Evolutionary conservation across 64 coral and sea anemone species (phyloP).

Genomic region (Montipora efflorescens): DNA sequence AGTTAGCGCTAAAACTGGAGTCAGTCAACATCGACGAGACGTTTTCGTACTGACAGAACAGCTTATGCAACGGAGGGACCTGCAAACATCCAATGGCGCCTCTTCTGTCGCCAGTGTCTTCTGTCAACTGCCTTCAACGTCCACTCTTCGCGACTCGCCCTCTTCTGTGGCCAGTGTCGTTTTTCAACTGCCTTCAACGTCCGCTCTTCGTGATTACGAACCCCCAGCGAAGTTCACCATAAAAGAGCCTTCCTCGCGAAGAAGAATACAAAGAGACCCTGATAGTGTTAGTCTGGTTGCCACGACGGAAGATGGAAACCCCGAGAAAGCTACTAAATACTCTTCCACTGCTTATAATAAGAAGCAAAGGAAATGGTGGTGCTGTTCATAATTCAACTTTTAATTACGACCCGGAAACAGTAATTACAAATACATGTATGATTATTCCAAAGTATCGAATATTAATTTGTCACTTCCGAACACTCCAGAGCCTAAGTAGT

Average conservation of each 20-base stretch:
- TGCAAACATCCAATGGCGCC: no score
- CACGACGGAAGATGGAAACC: neutral
- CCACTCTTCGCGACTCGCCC: neutral
- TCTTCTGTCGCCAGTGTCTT: no score
- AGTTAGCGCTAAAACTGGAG: slow-evolving; percentile 63
- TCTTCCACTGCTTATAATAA: neutral
- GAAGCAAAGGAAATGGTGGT: no score
- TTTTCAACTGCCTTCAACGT: neutral
- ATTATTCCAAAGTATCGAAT: no score
- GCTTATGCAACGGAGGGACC: slow-evolving; percentile 55
- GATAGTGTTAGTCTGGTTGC: neutral
- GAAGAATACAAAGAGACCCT: slow-evolving; percentile 6
- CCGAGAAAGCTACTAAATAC: neutral
- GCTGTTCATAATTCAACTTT: no score
- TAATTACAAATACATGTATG: no score
- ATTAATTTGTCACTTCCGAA: no score
- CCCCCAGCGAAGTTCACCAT: neutral
- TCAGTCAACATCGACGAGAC: slow-evolving; percentile 75
- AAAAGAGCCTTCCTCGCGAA: neutral
- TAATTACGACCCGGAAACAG: no score
- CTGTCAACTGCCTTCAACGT: neutral
- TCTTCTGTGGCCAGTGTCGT: no score
- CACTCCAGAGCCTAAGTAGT: no score
- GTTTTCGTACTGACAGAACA: slow-evolving; percentile 66
- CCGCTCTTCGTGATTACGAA: neutral